Conservation (phyloP, 2,113 vertebrate species). For the Planiliza haematocheilus region DNA sequence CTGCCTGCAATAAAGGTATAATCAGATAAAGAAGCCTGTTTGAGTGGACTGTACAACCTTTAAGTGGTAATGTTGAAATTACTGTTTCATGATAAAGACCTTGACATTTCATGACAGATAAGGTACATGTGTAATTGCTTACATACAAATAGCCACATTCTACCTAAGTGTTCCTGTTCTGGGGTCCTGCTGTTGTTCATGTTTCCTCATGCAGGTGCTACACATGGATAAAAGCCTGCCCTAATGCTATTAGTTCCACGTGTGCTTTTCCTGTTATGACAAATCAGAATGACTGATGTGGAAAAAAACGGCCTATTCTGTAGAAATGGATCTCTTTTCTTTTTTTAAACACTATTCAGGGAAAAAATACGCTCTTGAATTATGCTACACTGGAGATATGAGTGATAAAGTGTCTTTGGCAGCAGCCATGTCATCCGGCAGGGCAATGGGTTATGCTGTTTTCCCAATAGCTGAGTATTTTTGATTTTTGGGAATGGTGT, state of each 20-base stretch:
- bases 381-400: neutral
- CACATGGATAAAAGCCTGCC: neutral
- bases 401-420: constrained; percentile 21
- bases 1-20: no score
- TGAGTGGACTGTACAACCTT: no score
- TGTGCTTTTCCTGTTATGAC: neutral
- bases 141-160: neutral
- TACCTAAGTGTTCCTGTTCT: neutral
- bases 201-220: neutral
- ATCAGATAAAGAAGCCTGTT: no score
- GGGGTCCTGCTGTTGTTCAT: no score
- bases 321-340: neutral
- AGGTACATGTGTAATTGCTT: neutral
- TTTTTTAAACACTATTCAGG: neutral
- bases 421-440: constrained; percentile 18
- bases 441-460: constrained; percentile 26
- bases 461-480: constrained; percentile 20
- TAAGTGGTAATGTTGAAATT: no score
- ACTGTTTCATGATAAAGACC: no score
- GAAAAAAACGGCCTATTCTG: neutral
- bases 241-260: neutral
- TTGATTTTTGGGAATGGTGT: neutral
- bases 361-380: neutral
- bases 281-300: neutral
- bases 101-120: no score